Conservation (phyloP, 2,113 vertebrate species). For the Hymenochirus boettgeri region DNA sequence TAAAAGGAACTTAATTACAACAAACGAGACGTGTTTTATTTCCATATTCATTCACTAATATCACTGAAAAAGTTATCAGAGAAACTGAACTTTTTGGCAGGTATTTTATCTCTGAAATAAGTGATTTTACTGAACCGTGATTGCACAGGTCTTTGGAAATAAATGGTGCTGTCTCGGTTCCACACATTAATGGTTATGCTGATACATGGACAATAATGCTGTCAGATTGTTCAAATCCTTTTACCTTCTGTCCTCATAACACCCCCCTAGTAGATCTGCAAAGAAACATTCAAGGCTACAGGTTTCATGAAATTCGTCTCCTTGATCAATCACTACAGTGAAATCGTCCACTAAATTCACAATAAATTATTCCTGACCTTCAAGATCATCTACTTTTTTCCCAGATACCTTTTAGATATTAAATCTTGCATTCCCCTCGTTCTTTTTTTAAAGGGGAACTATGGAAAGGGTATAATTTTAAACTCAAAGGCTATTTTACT, state of each 20-base stretch:
- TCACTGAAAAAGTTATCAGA: conserved; percentile 1
- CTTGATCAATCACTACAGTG: background rate
- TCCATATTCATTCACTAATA: background rate
- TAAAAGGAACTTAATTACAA: background rate
- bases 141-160: conserved; percentile 12
- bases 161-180: conserved; percentile 11
- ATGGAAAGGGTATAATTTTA: too few relatives aligned
- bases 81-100: background rate
- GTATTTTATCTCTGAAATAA: conserved; percentile 4
- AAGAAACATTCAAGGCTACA: background rate
- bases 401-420: too few relatives aligned
- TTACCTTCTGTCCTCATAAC: conserved; percentile 1
- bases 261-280: background rate
- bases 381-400: background rate
- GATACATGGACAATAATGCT: conserved; percentile 6
- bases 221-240: conserved; percentile 1
- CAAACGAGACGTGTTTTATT: background rate
- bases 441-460: too few relatives aligned
- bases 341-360: background rate
- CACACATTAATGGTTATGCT: conserved; percentile 15
- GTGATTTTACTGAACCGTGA: background rate
- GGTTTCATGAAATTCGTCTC: background rate
- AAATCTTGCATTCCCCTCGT: too few relatives aligned
- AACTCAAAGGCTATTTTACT: too few relatives aligned
- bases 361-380: background rate